Evolutionary conservation across 2,888 invertebrate genomes (phyloP), one percentile per base, ranked within the genome.

Genomic region (Eilema sororculum): DNA sequence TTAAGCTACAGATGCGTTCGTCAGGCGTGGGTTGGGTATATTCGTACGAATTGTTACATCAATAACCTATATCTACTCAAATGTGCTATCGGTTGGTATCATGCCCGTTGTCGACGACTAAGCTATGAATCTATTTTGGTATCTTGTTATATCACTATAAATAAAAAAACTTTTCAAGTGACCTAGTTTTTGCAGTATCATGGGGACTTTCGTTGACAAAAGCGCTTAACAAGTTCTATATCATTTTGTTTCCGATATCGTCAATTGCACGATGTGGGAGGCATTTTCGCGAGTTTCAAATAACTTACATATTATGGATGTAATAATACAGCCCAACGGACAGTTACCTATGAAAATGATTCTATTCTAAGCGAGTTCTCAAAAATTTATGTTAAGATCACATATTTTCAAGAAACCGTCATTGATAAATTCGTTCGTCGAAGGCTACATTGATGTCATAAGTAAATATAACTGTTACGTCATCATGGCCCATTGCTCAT

Each of bases 401-500:
- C 67, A 82, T 84, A 84, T 79, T 84, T 84, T 73, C 63, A 69
- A 71, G 80, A 76, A 78, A 72, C 75, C 81, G 85, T 88, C 87
- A 86, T 82, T 82, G 71, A 78, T 76, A 78, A 74, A 79, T 76
- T 73, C 72, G 78, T 80, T 78, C 72, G 71, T 69, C 71, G 82
- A 85, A 84, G 84, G 80, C 69, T 83, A 78, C 74, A 76, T 76
- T 79, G 78, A 80, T 85, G 80, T 82, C 80, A 81, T 74, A 65
- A 64, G 70, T 82, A 83, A 82, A 83, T 81, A 76, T 74, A 79
- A 69, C 68, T 67, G 64, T 89, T 85, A 86, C 85, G 86, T 87
- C 86, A 86, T 77, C 71, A 60, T 60, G 30, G 64, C 60, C 70
- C 65, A 71, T 69, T 60, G 25, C 37, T 52, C 33, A 65, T 24